These are phyloP conservation scores for Acyrthosiphon pisum DNA, from an alignment of 1,140 invertebrate genomes.

Conservation along the genomic window DNA sequence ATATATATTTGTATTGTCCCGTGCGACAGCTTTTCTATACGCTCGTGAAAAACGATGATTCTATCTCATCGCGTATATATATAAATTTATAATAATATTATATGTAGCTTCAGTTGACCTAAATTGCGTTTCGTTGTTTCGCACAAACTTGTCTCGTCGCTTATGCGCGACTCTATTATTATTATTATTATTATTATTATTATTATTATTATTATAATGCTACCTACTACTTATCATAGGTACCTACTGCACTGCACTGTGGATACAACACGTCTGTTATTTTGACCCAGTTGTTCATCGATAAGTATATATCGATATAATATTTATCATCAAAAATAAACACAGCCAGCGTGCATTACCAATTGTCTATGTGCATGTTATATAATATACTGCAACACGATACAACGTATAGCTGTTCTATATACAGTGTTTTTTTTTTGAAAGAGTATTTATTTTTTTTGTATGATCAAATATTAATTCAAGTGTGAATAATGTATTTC, in stretches of 20 bases:
- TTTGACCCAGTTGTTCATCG: conserved; percentile 1
- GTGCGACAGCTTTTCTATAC: neutral
- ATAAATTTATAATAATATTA: neutral
- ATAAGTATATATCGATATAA: neutral
- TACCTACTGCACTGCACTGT: neutral
- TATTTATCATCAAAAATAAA: neutral
- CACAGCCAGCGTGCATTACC: neutral
- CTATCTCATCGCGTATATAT: neutral
- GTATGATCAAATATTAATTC: neutral
- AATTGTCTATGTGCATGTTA: neutral
- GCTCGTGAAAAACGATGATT: neutral
- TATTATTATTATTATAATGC: neutral
- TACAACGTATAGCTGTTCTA: neutral
- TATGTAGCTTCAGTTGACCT: neutral
- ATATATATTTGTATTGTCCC: neutral
- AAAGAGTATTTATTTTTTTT: neutral
- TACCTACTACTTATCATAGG: no score
- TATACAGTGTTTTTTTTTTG: no score
- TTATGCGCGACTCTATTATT: neutral
- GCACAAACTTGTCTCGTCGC: neutral
- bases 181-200: neutral
- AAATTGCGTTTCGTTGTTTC: neutral
- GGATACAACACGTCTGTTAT: neutral
- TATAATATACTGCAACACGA: neutral
- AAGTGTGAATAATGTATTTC: neutral